These are phyloP conservation scores for Platycercus adscitus DNA, from an alignment of 2,113 vertebrate species.

Conservation along the genomic window DNA sequence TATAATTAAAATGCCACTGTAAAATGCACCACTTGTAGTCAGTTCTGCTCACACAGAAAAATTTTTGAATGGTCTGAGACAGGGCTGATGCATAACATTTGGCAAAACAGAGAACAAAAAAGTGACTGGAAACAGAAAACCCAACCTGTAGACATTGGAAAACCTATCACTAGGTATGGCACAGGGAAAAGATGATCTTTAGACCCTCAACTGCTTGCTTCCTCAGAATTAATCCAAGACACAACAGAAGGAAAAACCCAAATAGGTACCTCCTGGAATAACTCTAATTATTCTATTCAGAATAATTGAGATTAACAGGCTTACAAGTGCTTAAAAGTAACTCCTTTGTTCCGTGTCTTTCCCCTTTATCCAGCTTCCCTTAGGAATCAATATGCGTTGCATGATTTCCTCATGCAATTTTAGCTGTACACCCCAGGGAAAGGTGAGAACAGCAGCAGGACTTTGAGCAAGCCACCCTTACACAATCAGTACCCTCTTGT, in stretches of 20 bases:
- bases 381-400: background rate
- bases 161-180: background rate
- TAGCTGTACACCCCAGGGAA: background rate
- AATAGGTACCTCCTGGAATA: background rate
- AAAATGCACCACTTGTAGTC: background rate
- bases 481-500: background rate
- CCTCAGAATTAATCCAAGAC: background rate
- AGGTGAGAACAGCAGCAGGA: background rate
- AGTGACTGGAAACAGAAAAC: background rate
- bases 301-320: background rate
- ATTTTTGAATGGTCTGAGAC: background rate
- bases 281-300: background rate
- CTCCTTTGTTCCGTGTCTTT: background rate
- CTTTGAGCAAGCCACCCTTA: background rate
- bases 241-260: background rate
- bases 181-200: background rate
- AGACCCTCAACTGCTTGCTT: background rate
- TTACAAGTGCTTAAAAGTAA: background rate
- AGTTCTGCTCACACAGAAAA: background rate
- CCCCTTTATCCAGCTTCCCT: background rate
- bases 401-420: rapidly evolving
- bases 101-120: background rate
- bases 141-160: background rate
- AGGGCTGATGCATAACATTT: background rate
- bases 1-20: background rate